Conservation (phyloP, 1,140 invertebrate species). For the Drosophila bocqueti region DNA sequence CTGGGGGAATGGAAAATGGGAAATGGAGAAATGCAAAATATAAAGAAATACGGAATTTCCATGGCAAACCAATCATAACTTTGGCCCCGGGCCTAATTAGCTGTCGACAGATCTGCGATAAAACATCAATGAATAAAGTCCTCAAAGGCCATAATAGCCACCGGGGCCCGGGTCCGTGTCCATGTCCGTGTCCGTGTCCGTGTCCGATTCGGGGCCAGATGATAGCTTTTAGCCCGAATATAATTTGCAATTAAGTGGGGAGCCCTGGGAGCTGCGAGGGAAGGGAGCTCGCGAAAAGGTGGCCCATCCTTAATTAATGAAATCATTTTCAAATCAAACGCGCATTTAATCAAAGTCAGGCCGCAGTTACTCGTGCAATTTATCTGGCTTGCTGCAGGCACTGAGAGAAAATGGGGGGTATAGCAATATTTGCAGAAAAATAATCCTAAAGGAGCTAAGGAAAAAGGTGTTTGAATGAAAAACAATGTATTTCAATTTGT, state of each 20-base stretch:
- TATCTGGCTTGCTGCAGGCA: slow-evolving; percentile 33
- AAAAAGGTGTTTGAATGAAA: no score
- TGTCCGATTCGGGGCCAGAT: slow-evolving; percentile 14
- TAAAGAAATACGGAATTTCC: not conserved
- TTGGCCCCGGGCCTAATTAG: slow-evolving; percentile 36
- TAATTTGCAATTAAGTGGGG: slow-evolving; percentile 24
- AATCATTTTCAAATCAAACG: slow-evolving; percentile 76
- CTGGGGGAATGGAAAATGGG: not conserved
- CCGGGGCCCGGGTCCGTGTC: not conserved
- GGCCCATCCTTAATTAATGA: slow-evolving; percentile 65
- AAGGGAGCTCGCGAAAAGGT: slow-evolving; percentile 2
- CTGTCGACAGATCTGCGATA: slow-evolving; percentile 31
- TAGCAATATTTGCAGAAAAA: not conserved
- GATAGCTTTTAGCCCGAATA: slow-evolving; percentile 34
- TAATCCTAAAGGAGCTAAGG: no score
- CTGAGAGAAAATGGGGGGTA: not conserved
- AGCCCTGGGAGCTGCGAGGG: not conserved
- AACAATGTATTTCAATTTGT: no score
- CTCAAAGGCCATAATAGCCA: slow-evolving; percentile 27
- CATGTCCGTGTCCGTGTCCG: slow-evolving; percentile 5
- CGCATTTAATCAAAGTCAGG: slow-evolving; percentile 70
- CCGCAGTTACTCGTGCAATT: slow-evolving; percentile 32
- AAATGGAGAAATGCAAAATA: not conserved
- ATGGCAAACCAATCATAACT: slow-evolving; percentile 25
- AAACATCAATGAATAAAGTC: slow-evolving; percentile 30